A percentile compares a stretch with the other conserved stretches of the same genome.
Conservation (phyloP, 2,113 vertebrate genomes). For the Agelaius phoeniceus region DNA sequence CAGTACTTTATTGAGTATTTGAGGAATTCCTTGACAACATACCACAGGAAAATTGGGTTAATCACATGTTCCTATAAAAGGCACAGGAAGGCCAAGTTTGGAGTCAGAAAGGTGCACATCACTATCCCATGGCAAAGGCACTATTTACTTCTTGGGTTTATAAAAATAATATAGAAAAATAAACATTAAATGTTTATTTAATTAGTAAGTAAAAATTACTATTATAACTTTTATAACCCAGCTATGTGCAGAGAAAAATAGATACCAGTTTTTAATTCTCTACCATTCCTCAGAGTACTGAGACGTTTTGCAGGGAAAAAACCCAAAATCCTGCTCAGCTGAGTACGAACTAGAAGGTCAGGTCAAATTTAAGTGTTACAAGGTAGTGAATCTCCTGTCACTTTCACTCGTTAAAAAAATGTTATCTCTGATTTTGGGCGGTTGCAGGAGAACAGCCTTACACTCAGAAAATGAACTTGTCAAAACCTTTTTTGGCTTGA, state of each 20-base stretch:
- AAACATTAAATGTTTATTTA: neutral
- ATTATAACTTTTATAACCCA: neutral
- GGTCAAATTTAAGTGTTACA: neutral
- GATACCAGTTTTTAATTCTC: neutral
- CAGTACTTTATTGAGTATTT: neutral
- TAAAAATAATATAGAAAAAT: neutral
- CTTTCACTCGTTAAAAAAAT: neutral
- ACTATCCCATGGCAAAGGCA: neutral
- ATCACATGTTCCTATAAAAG: neutral
- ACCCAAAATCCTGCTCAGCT: neutral
- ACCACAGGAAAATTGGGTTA: neutral
- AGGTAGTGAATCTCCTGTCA: neutral
- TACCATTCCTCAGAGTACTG: neutral
- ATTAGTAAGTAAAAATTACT: neutral
- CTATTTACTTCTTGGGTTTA: neutral
- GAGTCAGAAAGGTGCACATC: neutral
- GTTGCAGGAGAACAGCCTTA: neutral
- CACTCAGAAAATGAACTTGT: neutral
- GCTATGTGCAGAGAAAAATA: neutral
- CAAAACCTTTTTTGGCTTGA: neutral
- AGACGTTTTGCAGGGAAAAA: neutral
- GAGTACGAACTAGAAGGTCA: neutral
- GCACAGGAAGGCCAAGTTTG: neutral
- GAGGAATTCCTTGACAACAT: slow-evolving; percentile 22
- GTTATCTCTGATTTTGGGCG: neutral